Evolutionary conservation across 1,140 invertebrate species (phyloP), one percentile per base, ranked within the genome.

Genomic region (Brachionus rubens): DNA sequence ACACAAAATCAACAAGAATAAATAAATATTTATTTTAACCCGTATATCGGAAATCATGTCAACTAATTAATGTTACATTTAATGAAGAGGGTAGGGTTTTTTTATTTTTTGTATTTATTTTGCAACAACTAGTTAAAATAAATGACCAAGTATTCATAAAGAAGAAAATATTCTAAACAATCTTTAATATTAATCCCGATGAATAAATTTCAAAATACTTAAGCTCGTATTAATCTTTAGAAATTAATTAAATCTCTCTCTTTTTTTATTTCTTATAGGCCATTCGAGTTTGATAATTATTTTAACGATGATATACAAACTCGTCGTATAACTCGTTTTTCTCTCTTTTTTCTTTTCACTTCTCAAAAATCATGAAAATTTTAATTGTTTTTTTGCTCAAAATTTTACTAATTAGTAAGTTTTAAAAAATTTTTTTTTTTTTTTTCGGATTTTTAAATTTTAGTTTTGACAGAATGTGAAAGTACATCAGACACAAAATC

Each of bases 211-310:
- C 21, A 54, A 9, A 36, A 36, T 5, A 36, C 21, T 24, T 54
- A 59, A 59, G 54, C 54, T 30, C 54, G 54, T 59, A 59, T 59
- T 59, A 59, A 59, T 59, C 54, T 59, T 59, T 59, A 59, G 33
- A 36, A 59, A 59, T 59, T 59, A 59, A 33, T 33, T 33, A 59
- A 59, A 59, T 59, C 54, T 36, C 33, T 36, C 33, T 36, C 33
- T 36, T 9, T 36, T 9, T 36, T 9, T 36, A 36, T 9, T 36
- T 36, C 9, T 5, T 5, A 36, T 5, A 5, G 33, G 33, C 9
- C 33, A n/a, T n/a, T n/a, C n/a, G n/a, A n/a, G n/a, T 36, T 5
- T 36, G 3, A 3, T 36, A 36, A 36, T 36, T 36, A 36, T 36
- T 36, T 36, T 36, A 36, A 36, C 33, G 9, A 3, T 36, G 33